These are phyloP conservation scores for Taenioides sp. DNA, from an alignment of 2,797 vertebrate species.

Conservation along the genomic window DNA sequence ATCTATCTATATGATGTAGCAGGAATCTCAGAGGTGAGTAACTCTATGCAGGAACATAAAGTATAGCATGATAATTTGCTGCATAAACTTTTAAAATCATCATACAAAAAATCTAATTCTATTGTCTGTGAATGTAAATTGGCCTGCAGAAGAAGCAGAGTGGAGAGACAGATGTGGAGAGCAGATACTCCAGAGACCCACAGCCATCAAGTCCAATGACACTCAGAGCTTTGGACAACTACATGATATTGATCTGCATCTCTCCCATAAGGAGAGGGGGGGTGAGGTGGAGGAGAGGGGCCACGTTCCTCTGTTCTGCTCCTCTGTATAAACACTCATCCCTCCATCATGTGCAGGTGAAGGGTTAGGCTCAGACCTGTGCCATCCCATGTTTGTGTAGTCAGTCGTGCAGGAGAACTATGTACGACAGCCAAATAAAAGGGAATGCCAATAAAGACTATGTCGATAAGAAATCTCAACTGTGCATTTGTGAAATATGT, in stretches of 20 bases:
- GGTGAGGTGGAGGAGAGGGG: background rate
- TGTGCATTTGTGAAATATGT: conserved; percentile 12
- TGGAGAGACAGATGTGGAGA: background rate
- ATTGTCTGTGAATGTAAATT: no score
- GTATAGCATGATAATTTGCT: no score
- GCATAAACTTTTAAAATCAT: no score
- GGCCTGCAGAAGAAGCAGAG: no score
- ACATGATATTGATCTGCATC: conserved; percentile 60
- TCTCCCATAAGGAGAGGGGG: conserved; percentile 28
- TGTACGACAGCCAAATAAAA: conserved; percentile 60
- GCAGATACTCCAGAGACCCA: conserved; percentile 56
- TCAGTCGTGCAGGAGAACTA: conserved; percentile 55
- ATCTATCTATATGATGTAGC: no score
- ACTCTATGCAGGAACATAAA: no score
- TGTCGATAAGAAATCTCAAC: conserved; percentile 28
- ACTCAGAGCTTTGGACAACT: conserved; percentile 32
- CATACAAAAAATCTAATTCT: no score
- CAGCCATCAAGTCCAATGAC: conserved; percentile 44
- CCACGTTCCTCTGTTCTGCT: conserved; percentile 31
- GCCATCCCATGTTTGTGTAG: conserved; percentile 50
- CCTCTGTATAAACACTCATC: conserved; percentile 43
- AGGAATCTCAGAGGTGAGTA: no score
- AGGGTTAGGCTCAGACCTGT: conserved; percentile 22
- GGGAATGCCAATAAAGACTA: conserved; percentile 24
- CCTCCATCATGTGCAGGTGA: conserved; percentile 52